These are phyloP conservation scores for Rafetus swinhoei DNA, from an alignment of 2,113 vertebrate genomes.

Conservation along the genomic window DNA sequence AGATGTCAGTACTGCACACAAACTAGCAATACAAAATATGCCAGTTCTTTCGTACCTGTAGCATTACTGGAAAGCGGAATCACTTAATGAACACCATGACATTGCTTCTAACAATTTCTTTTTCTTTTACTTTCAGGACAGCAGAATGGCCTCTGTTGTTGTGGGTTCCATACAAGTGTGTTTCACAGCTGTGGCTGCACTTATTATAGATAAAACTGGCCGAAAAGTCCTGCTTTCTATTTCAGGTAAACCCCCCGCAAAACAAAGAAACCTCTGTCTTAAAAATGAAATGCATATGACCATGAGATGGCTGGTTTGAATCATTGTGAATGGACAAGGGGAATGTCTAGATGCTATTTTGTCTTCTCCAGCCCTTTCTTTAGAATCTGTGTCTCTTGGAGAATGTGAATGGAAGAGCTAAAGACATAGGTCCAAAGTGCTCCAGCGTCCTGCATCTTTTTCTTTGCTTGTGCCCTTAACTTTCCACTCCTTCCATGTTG, in stretches of 20 bases:
- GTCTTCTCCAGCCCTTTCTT: not conserved
- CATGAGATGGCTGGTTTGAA: not conserved
- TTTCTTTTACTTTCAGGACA: conserved; percentile 77
- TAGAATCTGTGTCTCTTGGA: not conserved
- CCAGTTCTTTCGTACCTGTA: not conserved
- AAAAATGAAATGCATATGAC: not conserved
- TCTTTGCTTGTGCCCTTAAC: not conserved
- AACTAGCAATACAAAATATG: not conserved
- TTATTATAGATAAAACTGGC: conserved; percentile 91
- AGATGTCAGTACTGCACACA: not conserved
- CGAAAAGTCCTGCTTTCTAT: conserved; percentile 88
- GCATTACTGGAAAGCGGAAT: not conserved
- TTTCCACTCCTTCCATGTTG: not conserved
- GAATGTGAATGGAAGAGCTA: not conserved
- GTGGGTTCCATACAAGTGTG: conserved; percentile 88
- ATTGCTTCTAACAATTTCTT: not conserved
- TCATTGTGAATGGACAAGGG: not conserved
- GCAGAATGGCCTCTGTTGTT: conserved; percentile 86
- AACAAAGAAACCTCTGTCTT: not conserved
- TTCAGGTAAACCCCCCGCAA: conserved; percentile 81
- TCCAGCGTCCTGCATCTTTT: not conserved
- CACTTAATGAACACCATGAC: not conserved
- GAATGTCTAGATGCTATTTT: not conserved
- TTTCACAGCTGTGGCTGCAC: conserved; percentile 87
- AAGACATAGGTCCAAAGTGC: not conserved